phyloP scores from a whole-genome alignment of 2,888 invertebrate species.

The Clepsis dumicolana region DNA sequence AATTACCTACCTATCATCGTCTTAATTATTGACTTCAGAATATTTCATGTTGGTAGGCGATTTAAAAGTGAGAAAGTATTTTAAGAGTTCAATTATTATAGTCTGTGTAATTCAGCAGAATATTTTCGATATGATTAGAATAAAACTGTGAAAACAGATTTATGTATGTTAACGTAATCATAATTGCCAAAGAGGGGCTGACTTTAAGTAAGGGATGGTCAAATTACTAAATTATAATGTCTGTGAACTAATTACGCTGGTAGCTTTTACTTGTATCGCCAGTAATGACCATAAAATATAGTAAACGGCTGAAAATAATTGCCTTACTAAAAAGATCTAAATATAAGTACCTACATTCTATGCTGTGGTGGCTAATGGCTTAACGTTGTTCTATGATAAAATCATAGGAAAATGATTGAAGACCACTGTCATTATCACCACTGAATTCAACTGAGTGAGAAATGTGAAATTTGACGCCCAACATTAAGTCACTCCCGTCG shows the following conservation, averaged over 20 bases:
- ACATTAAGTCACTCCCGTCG: conserved; percentile 49
- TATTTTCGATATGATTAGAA: conserved; percentile 82
- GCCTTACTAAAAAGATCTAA: no score
- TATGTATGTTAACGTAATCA: conserved; percentile 68
- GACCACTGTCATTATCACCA: neutral
- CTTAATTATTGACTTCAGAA: conserved; percentile 43
- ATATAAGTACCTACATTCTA: no score
- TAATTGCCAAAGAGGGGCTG: conserved; percentile 66
- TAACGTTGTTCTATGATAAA: neutral
- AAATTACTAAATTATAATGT: neutral
- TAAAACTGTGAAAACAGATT: conserved; percentile 76
- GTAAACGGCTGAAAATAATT: neutral
- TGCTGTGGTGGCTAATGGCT: no score
- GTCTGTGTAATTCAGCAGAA: conserved; percentile 76
- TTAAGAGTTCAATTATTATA: conserved; percentile 71
- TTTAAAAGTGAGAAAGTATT: conserved; percentile 69
- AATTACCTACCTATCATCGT: conserved; percentile 22
- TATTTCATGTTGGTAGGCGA: conserved; percentile 62
- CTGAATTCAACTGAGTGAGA: neutral
- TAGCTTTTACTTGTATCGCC: neutral
- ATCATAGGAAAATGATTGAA: neutral
- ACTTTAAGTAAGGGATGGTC: conserved; percentile 20
- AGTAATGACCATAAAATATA: neutral
- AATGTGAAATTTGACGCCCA: neutral
- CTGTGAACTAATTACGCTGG: neutral